Conservation (phyloP, 2,888 invertebrate species). For the Chalcosyrphus nemorum region DNA sequence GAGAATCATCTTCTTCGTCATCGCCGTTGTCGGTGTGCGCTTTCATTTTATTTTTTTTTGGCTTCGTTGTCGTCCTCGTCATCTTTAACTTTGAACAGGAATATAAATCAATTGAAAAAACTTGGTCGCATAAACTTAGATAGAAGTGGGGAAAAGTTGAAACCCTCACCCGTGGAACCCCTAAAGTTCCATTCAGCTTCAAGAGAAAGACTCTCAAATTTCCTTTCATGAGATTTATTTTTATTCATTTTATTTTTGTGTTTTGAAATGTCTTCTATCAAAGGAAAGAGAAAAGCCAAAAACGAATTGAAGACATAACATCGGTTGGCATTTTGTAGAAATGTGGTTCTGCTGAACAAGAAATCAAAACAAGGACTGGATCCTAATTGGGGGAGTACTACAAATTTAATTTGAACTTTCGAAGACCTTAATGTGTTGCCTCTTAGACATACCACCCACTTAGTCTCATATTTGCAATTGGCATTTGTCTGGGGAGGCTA, state of each 20-base stretch:
- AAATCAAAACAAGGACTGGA: neutral
- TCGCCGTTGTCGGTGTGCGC: constrained; percentile 7
- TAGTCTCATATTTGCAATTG: too few species aligned
- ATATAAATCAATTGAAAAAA: constrained; percentile 72
- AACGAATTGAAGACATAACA: constrained; percentile 12
- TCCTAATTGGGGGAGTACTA: too few species aligned
- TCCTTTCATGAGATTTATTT: constrained; percentile 2
- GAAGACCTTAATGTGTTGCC: too few species aligned
- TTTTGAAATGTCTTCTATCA: neutral
- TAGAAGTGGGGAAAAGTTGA: constrained; percentile 50
- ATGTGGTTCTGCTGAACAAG: neutral
- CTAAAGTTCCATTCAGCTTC: constrained; percentile 8
- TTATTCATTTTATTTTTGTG: neutral
- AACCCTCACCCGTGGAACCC: constrained; percentile 12
- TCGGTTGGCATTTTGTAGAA: constrained; percentile 20
- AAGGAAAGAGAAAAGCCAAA: neutral
- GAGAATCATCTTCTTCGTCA: constrained; percentile 20
- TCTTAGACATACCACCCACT: too few species aligned
- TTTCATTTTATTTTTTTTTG: neutral
- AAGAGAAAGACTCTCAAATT: constrained; percentile 25
- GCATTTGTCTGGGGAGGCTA: too few species aligned
- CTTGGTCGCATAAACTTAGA: constrained; percentile 62
- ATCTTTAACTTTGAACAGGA: constrained; percentile 63
- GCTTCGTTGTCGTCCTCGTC: constrained; percentile 23
- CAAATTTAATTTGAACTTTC: too few species aligned